phyloP scores from a whole-genome alignment of 2,113 vertebrate genomes.

The Gallinago media region DNA sequence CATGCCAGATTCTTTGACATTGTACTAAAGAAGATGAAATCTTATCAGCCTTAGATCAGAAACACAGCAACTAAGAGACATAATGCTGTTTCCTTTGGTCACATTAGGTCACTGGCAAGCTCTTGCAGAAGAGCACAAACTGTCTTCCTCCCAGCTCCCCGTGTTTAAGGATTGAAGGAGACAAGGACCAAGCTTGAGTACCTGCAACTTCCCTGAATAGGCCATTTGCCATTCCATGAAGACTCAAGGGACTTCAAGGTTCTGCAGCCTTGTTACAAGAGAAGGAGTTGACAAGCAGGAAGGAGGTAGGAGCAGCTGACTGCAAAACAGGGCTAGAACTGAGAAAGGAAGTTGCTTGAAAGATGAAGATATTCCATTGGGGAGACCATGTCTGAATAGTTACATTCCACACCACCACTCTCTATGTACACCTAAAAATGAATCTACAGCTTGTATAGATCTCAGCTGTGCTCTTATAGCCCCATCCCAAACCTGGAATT shows the following conservation, averaged over 20 bases:
- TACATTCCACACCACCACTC: not conserved
- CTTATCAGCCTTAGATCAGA: not conserved
- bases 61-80: not conserved
- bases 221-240: not conserved
- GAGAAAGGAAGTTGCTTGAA: not conserved
- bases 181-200: not conserved
- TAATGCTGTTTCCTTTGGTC: not conserved
- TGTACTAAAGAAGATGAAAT: not conserved
- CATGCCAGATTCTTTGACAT: not conserved
- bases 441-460: not conserved
- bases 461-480: not conserved
- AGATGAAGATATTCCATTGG: not conserved
- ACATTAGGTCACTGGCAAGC: not conserved
- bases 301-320: not conserved
- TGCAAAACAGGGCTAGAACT: not conserved
- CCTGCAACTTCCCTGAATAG: not conserved
- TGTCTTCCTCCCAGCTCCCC: not conserved
- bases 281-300: not conserved
- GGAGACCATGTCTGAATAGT: not conserved
- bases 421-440: not conserved
- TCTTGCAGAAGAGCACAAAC: not conserved
- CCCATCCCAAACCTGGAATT: not conserved
- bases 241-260: not conserved
- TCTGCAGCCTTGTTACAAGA: not conserved
- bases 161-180: not conserved